These are phyloP conservation scores for Achatina immaculata DNA, from an alignment of 1,140 invertebrate species.

Conservation along the genomic window DNA sequence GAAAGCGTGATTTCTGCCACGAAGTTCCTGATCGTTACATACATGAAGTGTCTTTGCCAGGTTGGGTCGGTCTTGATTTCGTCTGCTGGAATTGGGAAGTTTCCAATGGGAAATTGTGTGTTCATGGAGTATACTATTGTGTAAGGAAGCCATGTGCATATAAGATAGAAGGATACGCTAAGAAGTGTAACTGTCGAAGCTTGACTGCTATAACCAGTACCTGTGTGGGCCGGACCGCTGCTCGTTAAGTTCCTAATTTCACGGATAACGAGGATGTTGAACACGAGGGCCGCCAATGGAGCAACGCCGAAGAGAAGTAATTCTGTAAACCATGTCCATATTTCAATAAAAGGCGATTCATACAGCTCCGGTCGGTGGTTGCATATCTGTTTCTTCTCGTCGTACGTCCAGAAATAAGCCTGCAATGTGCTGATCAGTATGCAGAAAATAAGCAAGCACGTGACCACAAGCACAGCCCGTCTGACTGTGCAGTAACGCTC, in stretches of 20 bases:
- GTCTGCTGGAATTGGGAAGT: constrained; percentile 31
- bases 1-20: constrained; percentile 66
- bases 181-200: constrained; percentile 67
- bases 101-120: constrained; percentile 48
- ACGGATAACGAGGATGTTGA: constrained; percentile 66
- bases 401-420: constrained; percentile 67
- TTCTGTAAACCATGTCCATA: constrained; percentile 68
- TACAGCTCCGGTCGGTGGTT: constrained; percentile 45
- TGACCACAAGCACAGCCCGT: constrained; percentile 79
- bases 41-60: constrained; percentile 62
- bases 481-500: constrained; percentile 84
- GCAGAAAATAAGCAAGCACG: constrained; percentile 46
- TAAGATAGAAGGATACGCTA: constrained; percentile 68
- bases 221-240: constrained; percentile 49
- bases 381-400: constrained; percentile 48
- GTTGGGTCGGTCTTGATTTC: constrained; percentile 48
- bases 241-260: constrained; percentile 59
- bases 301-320: constrained; percentile 61
- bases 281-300: constrained; percentile 61
- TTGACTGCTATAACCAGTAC: constrained; percentile 39
- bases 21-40: constrained; percentile 58
- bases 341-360: constrained; percentile 50
- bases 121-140: constrained; percentile 64
- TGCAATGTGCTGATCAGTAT: constrained; percentile 58
- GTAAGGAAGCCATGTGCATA: constrained; percentile 66